Evolutionary conservation across 1,140 invertebrate species (phyloP), one percentile per base, ranked within the genome.

Genomic region (Delia radicum): DNA sequence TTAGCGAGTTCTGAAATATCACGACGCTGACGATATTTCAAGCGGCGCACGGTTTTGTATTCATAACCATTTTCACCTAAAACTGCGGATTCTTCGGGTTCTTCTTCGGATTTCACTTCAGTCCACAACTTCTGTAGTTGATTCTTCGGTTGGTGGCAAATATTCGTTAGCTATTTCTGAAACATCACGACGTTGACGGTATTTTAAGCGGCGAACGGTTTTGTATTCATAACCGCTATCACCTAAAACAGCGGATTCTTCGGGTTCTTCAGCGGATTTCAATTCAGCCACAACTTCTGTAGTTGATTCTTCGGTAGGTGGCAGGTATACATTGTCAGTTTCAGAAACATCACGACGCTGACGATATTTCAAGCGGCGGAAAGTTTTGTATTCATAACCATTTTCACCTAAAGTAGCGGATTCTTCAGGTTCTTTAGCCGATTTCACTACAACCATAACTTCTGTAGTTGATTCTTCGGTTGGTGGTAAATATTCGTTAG

Each of bases 1-100:
- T 21, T 62, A 74, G 2, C 76, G 21, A 83, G 46, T 33, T 83
- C 80, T 4, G 82, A 83, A 13, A 83, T 82, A 77, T 83, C 80
- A 78, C 0, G 79, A 79, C 31, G 81, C 77, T 62, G 80, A 72
- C 81, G 77, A 73, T 74, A 31, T 15, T 78, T 76, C 6, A 78
- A 65, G n/a, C 80, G 78, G 48, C 75, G 75, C 10, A 78, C 74
- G 71, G 79, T 81, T 75, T 80, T 81, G 76, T 80, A 81, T 61
- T 78, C 78, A 74, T 81, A 80, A 21, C 80, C 80, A 79, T 80
- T 79, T 74, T 61, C 78, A 72, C 67, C 79, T 2, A 79, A 72
- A 3, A 46, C 74, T 18, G 79, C 79, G n/a, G 80, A 76, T 76
- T 37, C 73, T 61, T 46, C 21, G 26, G 31, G 18, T 55, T 75